Percentiles rank a stretch among this genome's conserved stretches.
Conservation (phyloP, 2,888 invertebrate species). For the Syrphus vitripennis region DNA sequence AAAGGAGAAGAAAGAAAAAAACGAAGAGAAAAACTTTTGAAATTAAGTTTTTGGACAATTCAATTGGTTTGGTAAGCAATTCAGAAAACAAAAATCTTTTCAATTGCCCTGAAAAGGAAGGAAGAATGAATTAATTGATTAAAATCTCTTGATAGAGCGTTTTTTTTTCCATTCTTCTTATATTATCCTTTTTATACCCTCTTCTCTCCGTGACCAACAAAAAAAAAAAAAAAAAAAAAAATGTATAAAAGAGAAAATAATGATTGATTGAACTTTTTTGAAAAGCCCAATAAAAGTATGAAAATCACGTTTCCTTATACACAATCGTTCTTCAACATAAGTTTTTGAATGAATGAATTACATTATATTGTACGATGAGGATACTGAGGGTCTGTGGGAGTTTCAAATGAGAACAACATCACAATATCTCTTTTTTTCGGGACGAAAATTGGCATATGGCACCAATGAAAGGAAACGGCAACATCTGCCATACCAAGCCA, state of each 20-base stretch:
- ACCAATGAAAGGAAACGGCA: slow-evolving; percentile 43
- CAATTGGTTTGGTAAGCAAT: not conserved
- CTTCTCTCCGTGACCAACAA: not conserved
- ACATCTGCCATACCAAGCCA: slow-evolving; percentile 45
- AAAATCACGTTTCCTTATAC: slow-evolving; percentile 37
- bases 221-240: not conserved
- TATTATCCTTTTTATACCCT: not conserved
- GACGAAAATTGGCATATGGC: slow-evolving; percentile 20
- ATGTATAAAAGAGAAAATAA: not conserved
- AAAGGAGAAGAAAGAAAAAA: not conserved
- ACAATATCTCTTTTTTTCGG: slow-evolving; percentile 18
- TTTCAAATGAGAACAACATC: slow-evolving; percentile 3
- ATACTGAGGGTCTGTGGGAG: not conserved
- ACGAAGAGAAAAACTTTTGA: slow-evolving; percentile 11
- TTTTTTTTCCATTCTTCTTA: not conserved
- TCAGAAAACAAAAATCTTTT: slow-evolving; percentile 21
- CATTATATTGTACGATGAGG: not conserved
- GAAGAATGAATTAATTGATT: slow-evolving; percentile 55
- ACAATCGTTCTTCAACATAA: slow-evolving; percentile 37
- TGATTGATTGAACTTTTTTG: slow-evolving; percentile 61
- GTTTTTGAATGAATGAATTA: slow-evolving; percentile 58
- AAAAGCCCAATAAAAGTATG: slow-evolving; percentile 24
- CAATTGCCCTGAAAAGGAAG: not conserved
- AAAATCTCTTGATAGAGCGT: slow-evolving; percentile 20
- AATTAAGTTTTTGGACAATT: slow-evolving; percentile 20